Base-by-base conservation (phyloP, 2,113 vertebrate genomes). In the Platichthys flesus region DNA sequence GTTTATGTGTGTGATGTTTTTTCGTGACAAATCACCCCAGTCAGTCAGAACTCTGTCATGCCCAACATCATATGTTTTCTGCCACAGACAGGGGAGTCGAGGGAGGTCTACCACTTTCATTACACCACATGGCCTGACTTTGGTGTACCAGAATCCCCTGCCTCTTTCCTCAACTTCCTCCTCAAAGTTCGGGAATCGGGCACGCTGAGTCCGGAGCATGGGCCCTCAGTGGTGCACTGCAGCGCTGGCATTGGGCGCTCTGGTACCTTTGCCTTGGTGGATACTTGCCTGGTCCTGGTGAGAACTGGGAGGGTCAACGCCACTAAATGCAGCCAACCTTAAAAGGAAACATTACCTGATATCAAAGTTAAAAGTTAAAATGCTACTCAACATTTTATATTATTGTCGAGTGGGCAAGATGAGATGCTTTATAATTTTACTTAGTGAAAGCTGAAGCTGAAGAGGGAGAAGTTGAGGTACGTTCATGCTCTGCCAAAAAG, bases 121-220 rank as follows among this genome's bases (percentile, higher is more conserved):
- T 99, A 99, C 94, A 99, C 98, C 69, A 97, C 97, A 0, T 99
- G 98, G 98, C 98, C 98, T 78, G 98, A 99, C 90, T 99, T 99
- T n/a, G 98, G 98, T 55, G 98, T 99, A 80, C 98, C 98, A 28
- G 97, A 98, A 84, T 99, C 98, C 70, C 98, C 98, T 6, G 97
- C 96, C 81, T 97, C 96, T 60, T 99, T 99, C 92, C 96, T 99
- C 82, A 96, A 98, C 87, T 99, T 99, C 91, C 95, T 99, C 84
- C 96, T 98, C 84, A 97, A 97, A 93, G 97, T 99, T 57, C 95
- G 97, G 74, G 95, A 98, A 61, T 99, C 97, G 9, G 95, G 96
- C 16, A 98, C 96, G 0, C 83, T 99, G 67, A 96, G 85, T 56
- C 75, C 94, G 0, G 95, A 97, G 1, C 94, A 97, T 0, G 97